Conservation (phyloP, 1,140 invertebrate species). For the Tetranychus cinnabarinus region DNA sequence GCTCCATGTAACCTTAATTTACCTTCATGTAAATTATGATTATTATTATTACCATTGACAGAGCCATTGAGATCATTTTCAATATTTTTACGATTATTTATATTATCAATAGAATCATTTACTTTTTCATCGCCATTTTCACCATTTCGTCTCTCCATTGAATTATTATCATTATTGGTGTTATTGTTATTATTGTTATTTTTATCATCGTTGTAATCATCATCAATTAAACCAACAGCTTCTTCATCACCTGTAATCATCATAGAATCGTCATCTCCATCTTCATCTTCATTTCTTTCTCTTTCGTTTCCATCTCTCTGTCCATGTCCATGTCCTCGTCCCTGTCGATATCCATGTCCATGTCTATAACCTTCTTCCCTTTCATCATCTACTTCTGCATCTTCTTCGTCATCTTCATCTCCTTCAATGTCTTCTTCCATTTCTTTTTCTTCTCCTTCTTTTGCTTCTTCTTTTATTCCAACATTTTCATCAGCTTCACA, state of each 20-base stretch:
- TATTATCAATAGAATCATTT: no score
- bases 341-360: no score
- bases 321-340: not conserved
- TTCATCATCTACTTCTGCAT: no score
- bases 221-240: not conserved
- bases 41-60: not conserved
- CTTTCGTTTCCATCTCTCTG: not conserved
- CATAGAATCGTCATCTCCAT: not conserved
- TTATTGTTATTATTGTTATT: no score
- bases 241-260: not conserved
- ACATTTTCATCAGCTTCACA: not conserved
- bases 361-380: no score
- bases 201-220: no score
- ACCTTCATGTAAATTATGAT: not conserved
- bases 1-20: constrained; percentile 1
- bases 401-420: not conserved
- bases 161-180: no score
- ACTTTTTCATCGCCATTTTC: no score
- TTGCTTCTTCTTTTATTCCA: no score
- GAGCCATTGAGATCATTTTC: not conserved
- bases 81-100: not conserved
- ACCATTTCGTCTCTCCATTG: no score
- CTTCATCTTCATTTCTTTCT: not conserved
- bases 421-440: not conserved
- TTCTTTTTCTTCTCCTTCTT: not conserved